phyloP scores from a whole-genome alignment of 2,888 invertebrate genomes.

The Brachylomia viminalis region DNA sequence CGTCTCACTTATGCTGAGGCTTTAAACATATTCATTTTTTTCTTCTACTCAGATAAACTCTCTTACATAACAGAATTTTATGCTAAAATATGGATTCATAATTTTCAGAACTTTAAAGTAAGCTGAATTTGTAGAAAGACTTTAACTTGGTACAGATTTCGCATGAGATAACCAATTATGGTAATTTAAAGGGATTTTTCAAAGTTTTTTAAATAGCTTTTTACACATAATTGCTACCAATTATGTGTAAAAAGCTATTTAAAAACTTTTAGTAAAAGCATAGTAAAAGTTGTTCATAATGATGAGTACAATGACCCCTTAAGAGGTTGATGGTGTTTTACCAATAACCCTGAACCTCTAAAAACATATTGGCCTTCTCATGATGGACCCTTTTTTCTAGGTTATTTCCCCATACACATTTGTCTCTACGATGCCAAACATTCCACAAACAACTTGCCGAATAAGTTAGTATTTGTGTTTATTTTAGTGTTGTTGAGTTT shows the following conservation, averaged over 20 bases:
- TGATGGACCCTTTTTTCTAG: too few species aligned
- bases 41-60: not conserved
- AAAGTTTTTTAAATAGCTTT: not conserved
- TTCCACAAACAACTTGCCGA: not conserved
- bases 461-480: conserved; percentile 15
- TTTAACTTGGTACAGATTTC: not conserved
- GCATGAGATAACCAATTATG: not conserved
- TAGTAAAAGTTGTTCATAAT: too few species aligned
- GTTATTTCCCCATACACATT: not conserved
- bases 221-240: too few species aligned
- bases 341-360: too few species aligned
- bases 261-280: too few species aligned
- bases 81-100: conserved; percentile 10
- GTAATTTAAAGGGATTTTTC: too few species aligned
- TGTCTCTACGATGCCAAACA: not conserved
- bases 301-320: too few species aligned
- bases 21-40: conserved; percentile 20
- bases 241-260: too few species aligned
- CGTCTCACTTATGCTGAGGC: conserved; percentile 15
- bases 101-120: conserved; percentile 8
- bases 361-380: too few species aligned
- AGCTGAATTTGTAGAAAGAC: conserved; percentile 2
- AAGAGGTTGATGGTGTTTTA: too few species aligned
- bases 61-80: conserved; percentile 17
- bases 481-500: too few species aligned